A percentile compares a stretch with the other conserved stretches of the same genome.
These are phyloP conservation scores for Seladonia tumulorum DNA, from an alignment of 2,888 invertebrate species.

Conservation along the genomic window DNA sequence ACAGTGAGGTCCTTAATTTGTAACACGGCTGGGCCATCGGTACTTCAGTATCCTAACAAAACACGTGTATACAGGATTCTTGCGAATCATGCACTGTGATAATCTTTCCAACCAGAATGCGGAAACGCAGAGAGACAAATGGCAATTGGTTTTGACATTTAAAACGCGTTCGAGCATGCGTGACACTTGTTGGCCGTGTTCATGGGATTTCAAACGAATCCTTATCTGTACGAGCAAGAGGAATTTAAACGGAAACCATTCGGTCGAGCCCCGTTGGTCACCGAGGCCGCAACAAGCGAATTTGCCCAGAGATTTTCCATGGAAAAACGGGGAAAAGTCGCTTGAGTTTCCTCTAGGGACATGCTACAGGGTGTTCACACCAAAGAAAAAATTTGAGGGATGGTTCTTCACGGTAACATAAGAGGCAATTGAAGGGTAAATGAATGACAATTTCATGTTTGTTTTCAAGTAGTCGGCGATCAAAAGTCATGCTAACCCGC, in stretches of 20 bases:
- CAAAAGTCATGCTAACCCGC: neutral
- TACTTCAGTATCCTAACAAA: constrained; percentile 34
- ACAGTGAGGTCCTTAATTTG: constrained; percentile 91
- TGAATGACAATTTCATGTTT: neutral
- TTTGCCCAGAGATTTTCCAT: neutral
- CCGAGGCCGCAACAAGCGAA: neutral
- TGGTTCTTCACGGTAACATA: neutral
- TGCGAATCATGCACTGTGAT: constrained; percentile 31
- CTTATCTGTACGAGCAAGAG: neutral
- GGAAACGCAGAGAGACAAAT: constrained; percentile 33
- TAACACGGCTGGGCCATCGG: constrained; percentile 85
- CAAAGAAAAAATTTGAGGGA: neutral
- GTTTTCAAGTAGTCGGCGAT: neutral
- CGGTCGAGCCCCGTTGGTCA: neutral
- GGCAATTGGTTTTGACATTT: constrained; percentile 53
- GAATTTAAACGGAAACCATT: neutral
- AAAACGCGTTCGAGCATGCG: constrained; percentile 56
- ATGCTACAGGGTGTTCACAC: neutral
- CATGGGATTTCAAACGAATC: neutral
- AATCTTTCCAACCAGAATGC: constrained; percentile 35
- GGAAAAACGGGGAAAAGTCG: neutral
- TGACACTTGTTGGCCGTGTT: constrained; percentile 22
- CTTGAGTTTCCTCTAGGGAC: neutral
- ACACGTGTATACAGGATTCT: constrained; percentile 31
- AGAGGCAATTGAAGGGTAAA: neutral